These are phyloP conservation scores for Sipha flava DNA, from an alignment of 1,140 invertebrate genomes.

Conservation along the genomic window DNA sequence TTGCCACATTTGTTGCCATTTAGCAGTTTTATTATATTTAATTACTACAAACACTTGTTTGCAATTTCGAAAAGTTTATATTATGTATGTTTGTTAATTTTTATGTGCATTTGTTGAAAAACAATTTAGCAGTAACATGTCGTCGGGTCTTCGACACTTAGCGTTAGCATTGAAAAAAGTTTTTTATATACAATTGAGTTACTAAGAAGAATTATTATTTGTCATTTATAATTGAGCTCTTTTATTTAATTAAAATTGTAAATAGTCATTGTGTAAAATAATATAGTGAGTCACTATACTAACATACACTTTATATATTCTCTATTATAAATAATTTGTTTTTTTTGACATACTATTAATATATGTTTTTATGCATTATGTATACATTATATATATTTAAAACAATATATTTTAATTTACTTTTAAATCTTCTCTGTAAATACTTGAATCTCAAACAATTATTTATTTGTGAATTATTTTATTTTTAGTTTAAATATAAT, in stretches of 20 bases:
- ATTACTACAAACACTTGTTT: neutral
- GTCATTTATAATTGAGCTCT: neutral
- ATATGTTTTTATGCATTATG: too few species aligned
- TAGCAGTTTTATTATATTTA: neutral
- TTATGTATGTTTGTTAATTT: neutral
- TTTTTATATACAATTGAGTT: neutral
- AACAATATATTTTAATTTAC: too few species aligned
- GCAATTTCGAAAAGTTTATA: neutral
- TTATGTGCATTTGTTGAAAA: neutral
- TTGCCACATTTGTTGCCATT: neutral
- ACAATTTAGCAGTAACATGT: neutral
- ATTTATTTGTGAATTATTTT: too few species aligned
- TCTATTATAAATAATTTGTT: too few species aligned
- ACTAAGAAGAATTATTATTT: neutral
- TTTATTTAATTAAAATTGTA: neutral
- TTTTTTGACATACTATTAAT: too few species aligned
- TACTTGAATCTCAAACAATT: too few species aligned
- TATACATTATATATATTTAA: too few species aligned
- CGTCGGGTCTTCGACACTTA: neutral
- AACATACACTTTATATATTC: too few species aligned
- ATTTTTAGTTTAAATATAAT: too few species aligned
- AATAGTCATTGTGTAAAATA: neutral
- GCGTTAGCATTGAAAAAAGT: neutral
- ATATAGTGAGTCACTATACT: neutral
- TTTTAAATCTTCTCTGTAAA: too few species aligned